A percentile compares a stretch with the other conserved stretches of the same genome.
Conservation (phyloP, 2,797 vertebrate genomes). For the Enteromius argenteus region DNA sequence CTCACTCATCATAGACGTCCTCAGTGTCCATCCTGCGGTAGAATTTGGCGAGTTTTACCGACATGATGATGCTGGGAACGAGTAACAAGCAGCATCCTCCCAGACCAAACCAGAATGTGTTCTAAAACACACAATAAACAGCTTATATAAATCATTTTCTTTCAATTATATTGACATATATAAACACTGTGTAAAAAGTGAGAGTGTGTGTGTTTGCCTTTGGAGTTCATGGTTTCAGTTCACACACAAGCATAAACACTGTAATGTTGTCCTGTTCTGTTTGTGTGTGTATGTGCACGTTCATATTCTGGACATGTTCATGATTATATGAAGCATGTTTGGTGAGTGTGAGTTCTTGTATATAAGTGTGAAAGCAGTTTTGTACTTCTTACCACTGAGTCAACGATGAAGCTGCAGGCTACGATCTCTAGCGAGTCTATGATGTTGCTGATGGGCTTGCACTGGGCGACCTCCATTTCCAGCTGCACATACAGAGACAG, state of each 20-base stretch:
- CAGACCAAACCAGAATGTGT: constrained; percentile 96
- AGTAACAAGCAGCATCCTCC: constrained; percentile 89
- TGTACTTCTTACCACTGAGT: constrained; percentile 89
- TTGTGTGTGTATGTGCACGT: constrained; percentile 5
- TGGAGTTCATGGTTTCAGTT: not conserved
- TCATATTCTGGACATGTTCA: constrained; percentile 56
- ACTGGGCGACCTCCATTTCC: constrained; percentile 85
- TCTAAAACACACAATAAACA: constrained; percentile 76
- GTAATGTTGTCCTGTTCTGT: constrained; percentile 51
- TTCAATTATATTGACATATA: not conserved
- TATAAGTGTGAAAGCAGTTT: constrained; percentile 12
- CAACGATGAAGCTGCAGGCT: constrained; percentile 87
- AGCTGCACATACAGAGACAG: constrained; percentile 76
- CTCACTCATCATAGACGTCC: constrained; percentile 97
- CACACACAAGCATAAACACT: not conserved
- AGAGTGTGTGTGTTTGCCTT: not conserved
- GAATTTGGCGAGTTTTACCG: constrained; percentile 89
- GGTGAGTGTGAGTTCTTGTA: not conserved
- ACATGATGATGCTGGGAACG: constrained; percentile 90
- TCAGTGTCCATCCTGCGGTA: constrained; percentile 97
- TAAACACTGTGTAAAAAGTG: not conserved
- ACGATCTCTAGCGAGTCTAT: constrained; percentile 90
- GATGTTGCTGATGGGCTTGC: constrained; percentile 92
- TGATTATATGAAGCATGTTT: constrained; percentile 10
- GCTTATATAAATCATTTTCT: not conserved